Evolutionary conservation across 2,888 invertebrate species (phyloP).

Genomic region (Tryphoninae sp.): DNA sequence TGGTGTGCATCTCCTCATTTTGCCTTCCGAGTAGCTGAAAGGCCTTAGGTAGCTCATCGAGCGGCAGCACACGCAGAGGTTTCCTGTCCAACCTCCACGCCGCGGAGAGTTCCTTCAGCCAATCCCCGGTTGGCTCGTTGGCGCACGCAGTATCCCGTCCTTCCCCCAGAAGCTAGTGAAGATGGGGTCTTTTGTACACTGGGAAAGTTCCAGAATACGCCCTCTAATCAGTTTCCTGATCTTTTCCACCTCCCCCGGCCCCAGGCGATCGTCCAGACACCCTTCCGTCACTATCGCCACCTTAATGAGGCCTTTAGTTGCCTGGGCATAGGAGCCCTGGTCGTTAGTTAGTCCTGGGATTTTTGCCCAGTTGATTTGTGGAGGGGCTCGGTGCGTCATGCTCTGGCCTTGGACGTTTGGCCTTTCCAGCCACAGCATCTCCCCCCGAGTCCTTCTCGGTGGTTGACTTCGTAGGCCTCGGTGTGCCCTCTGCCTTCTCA

Average conservation of each 20-base stretch:
- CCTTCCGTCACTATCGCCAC: not conserved
- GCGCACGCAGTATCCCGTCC: constrained; percentile 4
- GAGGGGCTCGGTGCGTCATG: constrained; percentile 5
- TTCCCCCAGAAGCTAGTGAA: constrained; percentile 12
- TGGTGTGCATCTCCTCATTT: not conserved
- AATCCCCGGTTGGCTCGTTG: constrained; percentile 3
- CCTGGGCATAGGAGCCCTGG: constrained; percentile 1
- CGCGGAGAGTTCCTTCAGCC: constrained; percentile 12
- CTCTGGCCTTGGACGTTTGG: not conserved
- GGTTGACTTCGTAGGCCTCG: not conserved
- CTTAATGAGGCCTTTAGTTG: not conserved
- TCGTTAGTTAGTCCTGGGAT: not conserved
- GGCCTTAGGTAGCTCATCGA: constrained; percentile 19
- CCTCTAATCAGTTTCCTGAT: not conserved
- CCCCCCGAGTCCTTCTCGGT: not conserved
- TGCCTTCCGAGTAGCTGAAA: not conserved
- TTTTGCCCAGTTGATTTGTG: not conserved
- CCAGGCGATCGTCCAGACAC: not conserved
- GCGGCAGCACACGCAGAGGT: constrained; percentile 7
- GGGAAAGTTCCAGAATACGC: not conserved
- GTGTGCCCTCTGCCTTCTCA: not conserved
- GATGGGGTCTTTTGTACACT: not conserved
- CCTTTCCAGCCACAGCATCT: not conserved
- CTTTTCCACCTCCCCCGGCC: not conserved
- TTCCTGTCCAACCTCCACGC: not conserved